phyloP scores from a whole-genome alignment of 2,888 invertebrate species.

The Xestia rhomboidea region DNA sequence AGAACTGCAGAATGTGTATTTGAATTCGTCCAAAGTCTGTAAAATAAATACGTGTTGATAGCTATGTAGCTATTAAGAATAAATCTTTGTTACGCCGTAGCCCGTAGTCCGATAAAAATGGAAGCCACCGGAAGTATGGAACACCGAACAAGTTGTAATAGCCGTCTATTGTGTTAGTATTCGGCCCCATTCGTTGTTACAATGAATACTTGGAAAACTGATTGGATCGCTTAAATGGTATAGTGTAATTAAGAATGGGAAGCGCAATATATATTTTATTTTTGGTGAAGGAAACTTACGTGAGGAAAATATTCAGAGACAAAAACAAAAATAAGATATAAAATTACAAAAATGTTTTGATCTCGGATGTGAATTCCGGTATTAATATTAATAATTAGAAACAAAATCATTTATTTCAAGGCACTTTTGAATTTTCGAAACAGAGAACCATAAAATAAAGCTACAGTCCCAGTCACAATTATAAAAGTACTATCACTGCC shows the following conservation, averaged over 20 bases:
- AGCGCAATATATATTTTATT: neutral
- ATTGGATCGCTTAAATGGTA: neutral
- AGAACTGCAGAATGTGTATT: neutral
- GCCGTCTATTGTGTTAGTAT: constrained; percentile 4
- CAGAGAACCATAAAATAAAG: too few species aligned
- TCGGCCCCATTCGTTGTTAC: constrained; percentile 6
- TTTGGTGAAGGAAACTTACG: too few species aligned
- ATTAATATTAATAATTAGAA: too few species aligned
- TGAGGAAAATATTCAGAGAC: too few species aligned
- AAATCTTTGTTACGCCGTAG: neutral
- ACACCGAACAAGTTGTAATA: constrained; percentile 7
- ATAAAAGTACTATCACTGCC: too few species aligned
- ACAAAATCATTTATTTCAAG: too few species aligned
- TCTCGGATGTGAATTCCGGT: too few species aligned
- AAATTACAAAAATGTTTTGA: too few species aligned
- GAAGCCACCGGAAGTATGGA: neutral
- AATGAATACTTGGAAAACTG: neutral
- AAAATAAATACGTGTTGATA: neutral
- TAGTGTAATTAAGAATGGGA: neutral
- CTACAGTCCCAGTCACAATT: too few species aligned
- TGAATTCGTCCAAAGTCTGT: neutral
- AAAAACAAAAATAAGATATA: too few species aligned
- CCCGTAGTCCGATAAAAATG: neutral
- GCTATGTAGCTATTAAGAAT: neutral
- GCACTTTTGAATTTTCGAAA: too few species aligned